These are phyloP conservation scores for Felis chaus DNA, from an alignment of 2,113 vertebrate genomes.

Conservation along the genomic window DNA sequence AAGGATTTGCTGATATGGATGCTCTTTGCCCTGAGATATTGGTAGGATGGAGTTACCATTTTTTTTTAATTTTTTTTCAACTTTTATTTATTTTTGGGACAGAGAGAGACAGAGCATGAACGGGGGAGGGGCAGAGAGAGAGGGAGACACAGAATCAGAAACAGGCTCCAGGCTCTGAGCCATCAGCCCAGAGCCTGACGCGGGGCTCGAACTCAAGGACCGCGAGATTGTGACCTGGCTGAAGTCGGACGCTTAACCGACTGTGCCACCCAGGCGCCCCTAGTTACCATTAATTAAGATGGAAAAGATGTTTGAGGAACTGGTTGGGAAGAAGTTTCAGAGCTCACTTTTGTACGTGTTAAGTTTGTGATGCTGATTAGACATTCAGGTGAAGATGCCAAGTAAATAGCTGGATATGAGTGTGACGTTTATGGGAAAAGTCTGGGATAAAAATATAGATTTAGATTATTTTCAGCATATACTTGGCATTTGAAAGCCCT, in stretches of 20 bases:
- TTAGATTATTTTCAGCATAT: not conserved
- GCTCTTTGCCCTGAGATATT: not conserved
- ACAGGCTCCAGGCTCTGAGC: too few species aligned
- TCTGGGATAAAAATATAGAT: not conserved
- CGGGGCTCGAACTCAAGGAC: too few species aligned
- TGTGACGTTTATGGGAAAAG: not conserved
- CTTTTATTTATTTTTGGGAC: too few species aligned
- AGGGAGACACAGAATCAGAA: too few species aligned
- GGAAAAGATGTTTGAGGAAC: not conserved
- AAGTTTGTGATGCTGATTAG: not conserved
- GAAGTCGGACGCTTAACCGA: too few species aligned
- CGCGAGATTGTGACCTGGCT: too few species aligned
- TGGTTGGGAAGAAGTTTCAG: not conserved
- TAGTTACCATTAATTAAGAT: not conserved
- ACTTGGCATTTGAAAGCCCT: not conserved
- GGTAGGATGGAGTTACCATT: not conserved
- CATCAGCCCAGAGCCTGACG: too few species aligned
- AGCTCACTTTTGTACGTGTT: not conserved
- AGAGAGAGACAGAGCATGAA: too few species aligned
- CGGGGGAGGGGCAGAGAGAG: too few species aligned
- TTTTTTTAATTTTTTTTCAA: too few species aligned
- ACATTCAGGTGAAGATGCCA: not conserved
- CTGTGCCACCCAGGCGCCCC: too few species aligned
- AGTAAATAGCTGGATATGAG: not conserved
- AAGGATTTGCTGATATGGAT: not conserved